phyloP scores from a whole-genome alignment of 1,140 invertebrate species.

The Dendroctonus ponderosae region DNA sequence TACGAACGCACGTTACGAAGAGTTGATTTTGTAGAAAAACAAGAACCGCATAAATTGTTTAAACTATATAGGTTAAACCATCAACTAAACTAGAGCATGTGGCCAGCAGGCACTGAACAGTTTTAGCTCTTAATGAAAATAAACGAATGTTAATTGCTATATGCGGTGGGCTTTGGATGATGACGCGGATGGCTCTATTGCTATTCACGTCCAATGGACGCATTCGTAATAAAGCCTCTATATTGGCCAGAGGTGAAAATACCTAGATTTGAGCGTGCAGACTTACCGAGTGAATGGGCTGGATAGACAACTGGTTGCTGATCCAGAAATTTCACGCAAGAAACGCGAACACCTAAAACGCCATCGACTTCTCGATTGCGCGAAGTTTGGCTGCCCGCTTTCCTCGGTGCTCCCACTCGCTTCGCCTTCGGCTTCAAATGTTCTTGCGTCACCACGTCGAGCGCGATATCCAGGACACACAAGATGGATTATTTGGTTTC shows the following conservation, averaged over 20 bases:
- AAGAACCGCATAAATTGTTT: constrained; percentile 1
- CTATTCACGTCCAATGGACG: neutral
- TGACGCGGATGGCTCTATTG: too few species aligned
- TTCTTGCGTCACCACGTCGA: constrained; percentile 34
- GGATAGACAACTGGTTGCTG: constrained; percentile 2
- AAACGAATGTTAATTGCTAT: too few species aligned
- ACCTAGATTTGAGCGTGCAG: too few species aligned
- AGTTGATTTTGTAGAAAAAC: neutral
- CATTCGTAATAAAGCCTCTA: too few species aligned
- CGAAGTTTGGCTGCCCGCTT: constrained; percentile 30
- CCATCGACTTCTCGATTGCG: constrained; percentile 41
- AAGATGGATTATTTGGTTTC: constrained; percentile 24
- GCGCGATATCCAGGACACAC: constrained; percentile 36
- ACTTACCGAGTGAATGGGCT: constrained; percentile 26
- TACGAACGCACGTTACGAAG: constrained; percentile 4
- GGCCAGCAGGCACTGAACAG: too few species aligned
- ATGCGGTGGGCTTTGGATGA: too few species aligned
- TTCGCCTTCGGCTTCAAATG: constrained; percentile 27
- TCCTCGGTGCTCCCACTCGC: constrained; percentile 30
- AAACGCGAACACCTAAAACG: constrained; percentile 32
- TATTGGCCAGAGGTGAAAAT: too few species aligned
- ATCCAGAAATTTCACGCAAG: constrained; percentile 33
- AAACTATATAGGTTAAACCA: constrained; percentile 3
- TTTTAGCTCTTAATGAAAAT: too few species aligned
- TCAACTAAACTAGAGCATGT: neutral